phyloP scores from a whole-genome alignment of 2,797 vertebrate genomes.

The Eremophila alpestris region DNA sequence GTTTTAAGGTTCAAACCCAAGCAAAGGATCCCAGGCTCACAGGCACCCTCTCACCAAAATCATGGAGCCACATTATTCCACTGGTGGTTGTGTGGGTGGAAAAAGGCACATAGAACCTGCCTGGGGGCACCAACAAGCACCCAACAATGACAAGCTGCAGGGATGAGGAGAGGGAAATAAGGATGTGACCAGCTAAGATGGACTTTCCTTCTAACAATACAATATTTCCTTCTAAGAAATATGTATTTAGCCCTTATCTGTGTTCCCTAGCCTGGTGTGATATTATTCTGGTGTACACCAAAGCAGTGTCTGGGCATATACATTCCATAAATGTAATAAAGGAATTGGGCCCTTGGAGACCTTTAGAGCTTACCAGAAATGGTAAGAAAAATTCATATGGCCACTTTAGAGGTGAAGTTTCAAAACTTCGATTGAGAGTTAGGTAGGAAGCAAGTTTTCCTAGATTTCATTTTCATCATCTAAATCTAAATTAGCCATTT shows the following conservation, averaged over 20 bases:
- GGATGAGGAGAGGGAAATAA: not conserved
- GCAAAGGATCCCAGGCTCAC: not conserved
- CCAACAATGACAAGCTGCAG: not conserved
- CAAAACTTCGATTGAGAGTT: not conserved
- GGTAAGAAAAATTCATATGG: not conserved
- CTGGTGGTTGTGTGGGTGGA: not conserved
- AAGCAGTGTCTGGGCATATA: not conserved
- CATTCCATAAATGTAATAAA: not conserved
- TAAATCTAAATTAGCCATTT: not conserved
- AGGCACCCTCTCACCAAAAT: not conserved
- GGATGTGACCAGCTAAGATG: not conserved
- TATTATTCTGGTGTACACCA: not conserved
- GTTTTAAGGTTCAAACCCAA: not conserved
- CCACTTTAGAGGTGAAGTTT: not conserved
- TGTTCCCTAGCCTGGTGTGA: not conserved
- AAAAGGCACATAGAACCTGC: not conserved
- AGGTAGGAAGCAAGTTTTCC: not conserved
- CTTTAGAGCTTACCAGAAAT: not conserved
- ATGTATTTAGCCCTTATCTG: not conserved
- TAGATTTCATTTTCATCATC: not conserved
- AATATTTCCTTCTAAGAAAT: not conserved
- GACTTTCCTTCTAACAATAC: not conserved
- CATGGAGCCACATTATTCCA: rapidly evolving
- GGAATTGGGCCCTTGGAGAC: not conserved
- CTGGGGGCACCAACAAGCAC: not conserved